phyloP scores from a whole-genome alignment of 92 coral and sea anemone species.

The Parazoanthus swiftii region DNA sequence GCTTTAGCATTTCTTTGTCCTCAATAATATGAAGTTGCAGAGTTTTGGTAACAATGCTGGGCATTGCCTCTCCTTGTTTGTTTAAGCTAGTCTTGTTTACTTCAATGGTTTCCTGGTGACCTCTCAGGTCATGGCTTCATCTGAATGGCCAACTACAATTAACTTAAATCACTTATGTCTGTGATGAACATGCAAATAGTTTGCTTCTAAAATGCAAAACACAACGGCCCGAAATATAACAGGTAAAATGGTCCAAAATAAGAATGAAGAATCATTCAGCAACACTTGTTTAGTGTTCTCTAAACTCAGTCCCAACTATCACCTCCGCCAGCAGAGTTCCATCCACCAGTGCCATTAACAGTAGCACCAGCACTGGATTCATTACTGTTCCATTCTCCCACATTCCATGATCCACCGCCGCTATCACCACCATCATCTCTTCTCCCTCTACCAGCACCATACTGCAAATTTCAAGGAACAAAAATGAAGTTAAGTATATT shows the following conservation, averaged over 20 bases:
- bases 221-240: background rate
- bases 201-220: slow-evolving; percentile 17
- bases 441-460: slow-evolving; percentile 29
- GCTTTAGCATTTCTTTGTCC: background rate
- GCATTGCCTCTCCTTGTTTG: background rate
- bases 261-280: background rate
- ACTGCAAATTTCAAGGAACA: background rate
- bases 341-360: slow-evolving; percentile 54
- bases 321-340: slow-evolving; percentile 40
- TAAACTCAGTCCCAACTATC: slow-evolving; percentile 33
- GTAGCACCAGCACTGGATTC: slow-evolving; percentile 41
- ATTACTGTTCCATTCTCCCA: slow-evolving; percentile 57
- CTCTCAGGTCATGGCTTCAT: background rate
- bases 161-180: background rate
- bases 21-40: background rate
- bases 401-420: slow-evolving; percentile 35
- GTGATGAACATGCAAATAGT: background rate
- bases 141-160: background rate
- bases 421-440: slow-evolving; percentile 38
- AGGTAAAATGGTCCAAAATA: background rate
- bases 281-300: background rate
- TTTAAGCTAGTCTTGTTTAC: background rate
- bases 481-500: no score
- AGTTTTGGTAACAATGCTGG: background rate
- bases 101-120: background rate